Percentiles rank a stretch among this genome's conserved stretches.
phyloP scores from a whole-genome alignment of 2,888 invertebrate species.

The Oeneis ivallda region DNA sequence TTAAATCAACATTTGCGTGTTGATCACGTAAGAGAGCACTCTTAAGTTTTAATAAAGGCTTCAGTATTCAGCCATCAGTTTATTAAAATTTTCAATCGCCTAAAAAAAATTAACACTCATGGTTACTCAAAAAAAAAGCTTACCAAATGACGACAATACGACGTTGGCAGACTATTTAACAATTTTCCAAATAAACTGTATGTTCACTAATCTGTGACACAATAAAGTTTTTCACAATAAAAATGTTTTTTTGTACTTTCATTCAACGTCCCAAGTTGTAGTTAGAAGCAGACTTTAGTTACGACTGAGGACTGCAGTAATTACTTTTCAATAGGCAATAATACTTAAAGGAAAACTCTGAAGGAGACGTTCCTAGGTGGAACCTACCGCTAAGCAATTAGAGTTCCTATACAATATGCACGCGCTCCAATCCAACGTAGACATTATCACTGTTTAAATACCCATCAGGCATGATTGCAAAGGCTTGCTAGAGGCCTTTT shows the following conservation, averaged over 20 bases:
- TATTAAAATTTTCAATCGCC: too few relatives aligned
- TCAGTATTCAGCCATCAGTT: too few relatives aligned
- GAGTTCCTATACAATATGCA: background rate
- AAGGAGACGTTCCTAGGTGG: background rate
- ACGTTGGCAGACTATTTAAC: background rate
- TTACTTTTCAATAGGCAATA: slow-evolving; percentile 2
- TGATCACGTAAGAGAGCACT: too few relatives aligned
- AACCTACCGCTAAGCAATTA: background rate
- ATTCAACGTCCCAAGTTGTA: background rate
- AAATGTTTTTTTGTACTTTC: background rate
- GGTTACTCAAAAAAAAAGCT: too few relatives aligned
- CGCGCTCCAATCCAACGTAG: too few relatives aligned
- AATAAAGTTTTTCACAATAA: background rate
- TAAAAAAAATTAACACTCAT: too few relatives aligned
- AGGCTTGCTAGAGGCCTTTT: too few relatives aligned
- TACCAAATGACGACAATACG: background rate
- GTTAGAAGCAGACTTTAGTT: background rate
- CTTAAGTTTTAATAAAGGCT: too few relatives aligned
- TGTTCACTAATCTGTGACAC: background rate
- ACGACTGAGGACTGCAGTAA: background rate
- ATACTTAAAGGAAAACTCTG: background rate
- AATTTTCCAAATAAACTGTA: background rate
- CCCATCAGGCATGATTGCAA: too few relatives aligned
- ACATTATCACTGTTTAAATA: too few relatives aligned
- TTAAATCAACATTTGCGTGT: background rate